Evolutionary conservation across 2,797 vertebrate species (phyloP), one percentile per base, ranked within the genome.

Genomic region (Protonibea diacanthus): DNA sequence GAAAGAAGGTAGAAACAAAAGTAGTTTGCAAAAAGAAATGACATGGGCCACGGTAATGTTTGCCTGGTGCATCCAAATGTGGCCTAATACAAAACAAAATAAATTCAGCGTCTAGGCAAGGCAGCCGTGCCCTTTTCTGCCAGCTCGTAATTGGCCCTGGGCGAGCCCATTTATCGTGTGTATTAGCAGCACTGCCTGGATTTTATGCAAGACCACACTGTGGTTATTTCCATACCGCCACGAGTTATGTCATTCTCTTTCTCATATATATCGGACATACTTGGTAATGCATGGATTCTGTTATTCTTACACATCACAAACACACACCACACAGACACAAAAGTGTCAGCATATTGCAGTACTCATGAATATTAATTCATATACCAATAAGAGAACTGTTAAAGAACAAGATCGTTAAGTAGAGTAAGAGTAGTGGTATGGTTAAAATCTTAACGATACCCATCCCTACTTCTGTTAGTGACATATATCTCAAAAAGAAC

Each of bases 91-190:
- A 49, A 80, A 89, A 87, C 48, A 71, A 85, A 87, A 86, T 76
- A 79, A 78, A 87, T 84, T 76, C 58, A 76, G 65, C 27, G 79
- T 76, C 65, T 48, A 40, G 7, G 45, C 40, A 61, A 82, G 48
- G 78, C 59, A 83, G 73, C 65, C 48, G 49, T 82, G 79, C 67
- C 86, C 78, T 86, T 86, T 85, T 51, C 84, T 75, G 66, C 64
- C 73, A 83, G 86, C 71, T 80, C 66, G 73, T 88, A 87, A 88
- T 83, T 84, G 83, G 77, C 75, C 71, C 29, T 59, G n/a, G 59
- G 72, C 69, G 74, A 82, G 66, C 49, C 75, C 80, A 89, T 86
- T 90, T 81, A 84, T 82, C 2, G 42, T 66, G 69, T 73, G 57
- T 80, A 84, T 85, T 88, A 87, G 79, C 66, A 85, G 66, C 57